A percentile compares a stretch with the other conserved stretches of the same genome.
Evolutionary conservation across 2,888 invertebrate genomes (phyloP).

Genomic region (Disparrhopalites patrizii): DNA sequence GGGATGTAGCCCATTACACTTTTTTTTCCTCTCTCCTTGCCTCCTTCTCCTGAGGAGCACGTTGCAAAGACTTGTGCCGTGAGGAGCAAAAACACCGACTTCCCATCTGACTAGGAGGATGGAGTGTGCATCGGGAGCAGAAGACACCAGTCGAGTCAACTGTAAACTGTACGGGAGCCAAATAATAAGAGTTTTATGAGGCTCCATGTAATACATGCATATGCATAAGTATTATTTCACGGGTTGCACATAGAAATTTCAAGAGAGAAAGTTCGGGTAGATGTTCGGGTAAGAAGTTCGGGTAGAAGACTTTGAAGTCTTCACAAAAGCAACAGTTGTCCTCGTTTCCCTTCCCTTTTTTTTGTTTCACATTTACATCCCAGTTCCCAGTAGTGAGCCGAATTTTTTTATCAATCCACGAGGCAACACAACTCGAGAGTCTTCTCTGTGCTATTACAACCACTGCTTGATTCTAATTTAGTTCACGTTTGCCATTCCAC

Average conservation of each 20-base stretch:
- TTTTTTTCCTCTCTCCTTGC: not conserved
- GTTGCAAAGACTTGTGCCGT: too few species aligned
- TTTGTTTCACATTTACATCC: too few species aligned
- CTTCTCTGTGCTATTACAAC: not conserved
- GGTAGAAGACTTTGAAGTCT: not conserved
- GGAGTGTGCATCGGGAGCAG: not conserved
- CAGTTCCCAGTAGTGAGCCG: conserved; percentile 23
- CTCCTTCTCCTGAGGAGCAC: not conserved
- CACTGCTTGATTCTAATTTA: conserved; percentile 9
- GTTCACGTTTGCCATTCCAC: too few species aligned
- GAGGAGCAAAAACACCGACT: too few species aligned
- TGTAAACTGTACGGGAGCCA: too few species aligned
- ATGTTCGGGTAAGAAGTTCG: too few species aligned
- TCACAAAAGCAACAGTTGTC: conserved; percentile 33
- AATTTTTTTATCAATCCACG: conserved; percentile 23
- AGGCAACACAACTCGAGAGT: conserved; percentile 16
- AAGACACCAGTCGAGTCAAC: too few species aligned
- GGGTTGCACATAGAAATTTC: too few species aligned
- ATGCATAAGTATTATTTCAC: too few species aligned
- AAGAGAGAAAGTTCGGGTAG: too few species aligned
- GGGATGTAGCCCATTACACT: conserved; percentile 16
- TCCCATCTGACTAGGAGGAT: not conserved
- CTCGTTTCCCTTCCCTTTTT: conserved; percentile 30
- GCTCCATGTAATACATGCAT: too few species aligned
- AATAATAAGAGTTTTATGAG: too few species aligned